A percentile compares a stretch with the other conserved stretches of the same genome.
Evolutionary conservation across 2,797 vertebrate genomes (phyloP).

Genomic region (Lepidocolaptes lacrymiger): DNA sequence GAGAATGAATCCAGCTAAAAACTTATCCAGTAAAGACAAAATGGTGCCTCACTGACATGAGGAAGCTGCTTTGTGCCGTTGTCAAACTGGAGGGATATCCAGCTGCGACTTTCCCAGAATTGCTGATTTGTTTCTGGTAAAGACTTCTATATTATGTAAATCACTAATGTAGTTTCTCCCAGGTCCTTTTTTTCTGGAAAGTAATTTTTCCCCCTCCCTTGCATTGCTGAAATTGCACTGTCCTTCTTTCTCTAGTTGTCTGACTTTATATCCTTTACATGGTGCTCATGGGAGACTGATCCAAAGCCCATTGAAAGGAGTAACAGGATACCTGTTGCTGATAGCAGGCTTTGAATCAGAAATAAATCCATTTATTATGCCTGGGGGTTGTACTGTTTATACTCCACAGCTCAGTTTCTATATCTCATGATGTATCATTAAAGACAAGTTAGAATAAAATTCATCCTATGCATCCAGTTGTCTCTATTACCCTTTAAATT

Average conservation of each 20-base stretch:
- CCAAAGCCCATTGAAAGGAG: background rate
- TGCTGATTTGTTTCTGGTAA: background rate
- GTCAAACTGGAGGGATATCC: background rate
- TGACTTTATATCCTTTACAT: background rate
- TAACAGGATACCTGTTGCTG: background rate
- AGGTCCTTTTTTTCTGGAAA: background rate
- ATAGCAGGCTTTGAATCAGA: background rate
- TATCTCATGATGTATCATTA: background rate
- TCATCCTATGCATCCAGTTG: background rate
- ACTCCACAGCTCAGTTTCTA: background rate
- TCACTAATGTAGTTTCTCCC: background rate
- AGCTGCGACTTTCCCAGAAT: background rate
- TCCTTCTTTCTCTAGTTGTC: background rate
- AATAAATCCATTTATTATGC: slow-evolving; percentile 4
- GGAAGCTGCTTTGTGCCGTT: background rate
- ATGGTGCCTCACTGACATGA: background rate
- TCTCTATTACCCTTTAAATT: background rate
- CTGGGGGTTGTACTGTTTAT: background rate
- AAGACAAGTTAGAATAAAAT: background rate
- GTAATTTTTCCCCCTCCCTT: background rate
- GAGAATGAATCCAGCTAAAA: background rate
- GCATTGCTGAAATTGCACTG: background rate
- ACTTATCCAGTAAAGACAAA: background rate
- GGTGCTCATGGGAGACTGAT: background rate
- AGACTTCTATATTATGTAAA: background rate